These are phyloP conservation scores for Gobio gobio DNA, from an alignment of 2,113 vertebrate species.

Conservation along the genomic window DNA sequence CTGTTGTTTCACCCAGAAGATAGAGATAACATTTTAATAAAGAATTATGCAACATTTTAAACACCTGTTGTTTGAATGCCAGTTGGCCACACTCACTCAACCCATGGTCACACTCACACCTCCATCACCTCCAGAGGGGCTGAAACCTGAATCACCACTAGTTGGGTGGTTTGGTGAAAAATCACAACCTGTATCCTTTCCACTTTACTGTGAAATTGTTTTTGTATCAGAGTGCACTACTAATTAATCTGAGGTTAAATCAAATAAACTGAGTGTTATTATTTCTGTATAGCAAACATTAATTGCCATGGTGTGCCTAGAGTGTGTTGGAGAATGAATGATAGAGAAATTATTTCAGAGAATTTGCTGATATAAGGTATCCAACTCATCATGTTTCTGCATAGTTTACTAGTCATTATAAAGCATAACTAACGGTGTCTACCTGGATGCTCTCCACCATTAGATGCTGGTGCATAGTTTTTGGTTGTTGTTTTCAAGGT, in stretches of 20 bases:
- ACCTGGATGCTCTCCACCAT: too few relatives aligned
- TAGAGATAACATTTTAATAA: background rate
- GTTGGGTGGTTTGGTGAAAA: slow-evolving; percentile 63
- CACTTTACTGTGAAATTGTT: background rate
- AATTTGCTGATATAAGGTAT: too few relatives aligned
- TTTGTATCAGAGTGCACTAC: background rate
- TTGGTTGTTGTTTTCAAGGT: too few relatives aligned
- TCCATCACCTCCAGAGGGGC: slow-evolving; percentile 55
- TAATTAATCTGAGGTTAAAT: background rate
- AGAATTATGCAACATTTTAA: background rate
- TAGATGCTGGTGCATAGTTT: too few relatives aligned
- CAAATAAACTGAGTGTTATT: background rate
- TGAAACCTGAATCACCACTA: slow-evolving; percentile 63
- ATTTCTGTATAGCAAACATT: background rate
- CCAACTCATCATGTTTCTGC: too few relatives aligned
- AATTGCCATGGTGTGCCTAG: background rate
- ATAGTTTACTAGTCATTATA: too few relatives aligned
- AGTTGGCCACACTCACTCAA: slow-evolving; percentile 59
- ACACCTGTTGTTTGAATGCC: slow-evolving; percentile 22
- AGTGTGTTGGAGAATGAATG: background rate
- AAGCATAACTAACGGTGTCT: too few relatives aligned
- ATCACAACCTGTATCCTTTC: slow-evolving; percentile 72
- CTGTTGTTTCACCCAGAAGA: background rate
- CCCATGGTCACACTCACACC: slow-evolving; percentile 49
- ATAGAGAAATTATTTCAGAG: background rate